phyloP scores from a whole-genome alignment of 2,797 vertebrate genomes.

The Coracias cyanogaster region DNA sequence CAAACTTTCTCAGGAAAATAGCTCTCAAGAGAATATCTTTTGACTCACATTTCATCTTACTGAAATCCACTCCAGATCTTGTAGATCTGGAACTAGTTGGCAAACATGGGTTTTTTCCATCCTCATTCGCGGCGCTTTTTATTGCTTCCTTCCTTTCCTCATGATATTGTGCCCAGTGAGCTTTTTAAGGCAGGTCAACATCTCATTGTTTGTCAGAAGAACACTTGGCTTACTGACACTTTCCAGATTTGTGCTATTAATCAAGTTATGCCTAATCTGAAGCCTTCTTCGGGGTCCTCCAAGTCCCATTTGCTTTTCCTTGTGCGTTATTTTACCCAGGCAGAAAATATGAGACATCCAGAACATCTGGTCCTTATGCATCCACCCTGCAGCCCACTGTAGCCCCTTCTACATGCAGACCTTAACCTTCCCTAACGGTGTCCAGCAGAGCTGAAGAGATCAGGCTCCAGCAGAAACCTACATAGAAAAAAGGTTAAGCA shows the following conservation, averaged over 20 bases:
- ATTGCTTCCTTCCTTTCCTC: slow-evolving; percentile 59
- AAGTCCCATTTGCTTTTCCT: neutral
- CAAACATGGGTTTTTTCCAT: neutral
- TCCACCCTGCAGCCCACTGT: neutral
- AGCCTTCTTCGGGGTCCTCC: neutral
- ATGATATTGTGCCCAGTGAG: neutral
- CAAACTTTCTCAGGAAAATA: neutral
- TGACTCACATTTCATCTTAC: neutral
- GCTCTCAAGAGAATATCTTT: neutral
- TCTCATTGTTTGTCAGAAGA: slow-evolving; percentile 19
- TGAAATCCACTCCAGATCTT: neutral
- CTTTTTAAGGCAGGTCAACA: slow-evolving; percentile 14
- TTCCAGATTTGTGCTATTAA: neutral
- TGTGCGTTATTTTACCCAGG: neutral
- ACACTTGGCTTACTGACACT: neutral
- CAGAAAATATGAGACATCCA: neutral
- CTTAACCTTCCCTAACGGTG: neutral
- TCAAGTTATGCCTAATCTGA: neutral
- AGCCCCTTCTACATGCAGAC: neutral
- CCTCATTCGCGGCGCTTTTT: neutral
- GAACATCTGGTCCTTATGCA: neutral
- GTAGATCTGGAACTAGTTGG: neutral
- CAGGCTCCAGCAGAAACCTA: neutral
- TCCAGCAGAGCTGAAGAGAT: neutral
- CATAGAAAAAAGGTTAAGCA: neutral